Evolutionary conservation across 1,140 invertebrate genomes (phyloP), one percentile per base, ranked within the genome.

Genomic region (Formica exsecta): DNA sequence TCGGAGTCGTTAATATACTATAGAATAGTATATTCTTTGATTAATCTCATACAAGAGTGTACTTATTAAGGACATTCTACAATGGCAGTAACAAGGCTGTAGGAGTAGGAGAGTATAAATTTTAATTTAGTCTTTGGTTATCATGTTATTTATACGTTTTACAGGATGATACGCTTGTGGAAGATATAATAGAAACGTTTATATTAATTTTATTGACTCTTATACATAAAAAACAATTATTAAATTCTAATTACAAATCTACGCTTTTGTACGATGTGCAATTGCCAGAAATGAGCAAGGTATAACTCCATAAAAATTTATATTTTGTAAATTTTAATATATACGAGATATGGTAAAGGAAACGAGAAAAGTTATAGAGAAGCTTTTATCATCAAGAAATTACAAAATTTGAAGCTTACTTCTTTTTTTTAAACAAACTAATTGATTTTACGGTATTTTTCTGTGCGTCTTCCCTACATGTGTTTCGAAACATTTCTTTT

Each of bases 111-210:
- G 22, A 22, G 22, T 22, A 22, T 22, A 44, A 44, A 44, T 13
- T 44, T 44, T 44, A 44, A 44, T 44, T 44, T 44, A 11, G 41
- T 8, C 9, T 44, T 44, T 44, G 9, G 41, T 44, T 44, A 44
- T 1, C 9, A 44, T 44, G 3, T 9, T 44, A 44, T 44, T 44
- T 44, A 44, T 32, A 44, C 41, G 9, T 44, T 77, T 90, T 89
- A 6, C 54, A 95, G 93, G 89, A 93, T 51, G 91, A 90, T 41
- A 90, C 85, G 48, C 84, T 95, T 36, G 76, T 95, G 22, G 94
- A 95, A 81, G 94, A 95, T 91, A 92, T 95, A 66, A 89, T 95
- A 74, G 94, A 95, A 90, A 93, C 92, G 36, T 95, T 95, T 94
- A 89, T 95, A 90, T 86, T 94, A 80, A 87, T 94, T 88, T 88